Conservation (phyloP, 2,797 vertebrate species). For the Hyperoplus lanceolatus region DNA sequence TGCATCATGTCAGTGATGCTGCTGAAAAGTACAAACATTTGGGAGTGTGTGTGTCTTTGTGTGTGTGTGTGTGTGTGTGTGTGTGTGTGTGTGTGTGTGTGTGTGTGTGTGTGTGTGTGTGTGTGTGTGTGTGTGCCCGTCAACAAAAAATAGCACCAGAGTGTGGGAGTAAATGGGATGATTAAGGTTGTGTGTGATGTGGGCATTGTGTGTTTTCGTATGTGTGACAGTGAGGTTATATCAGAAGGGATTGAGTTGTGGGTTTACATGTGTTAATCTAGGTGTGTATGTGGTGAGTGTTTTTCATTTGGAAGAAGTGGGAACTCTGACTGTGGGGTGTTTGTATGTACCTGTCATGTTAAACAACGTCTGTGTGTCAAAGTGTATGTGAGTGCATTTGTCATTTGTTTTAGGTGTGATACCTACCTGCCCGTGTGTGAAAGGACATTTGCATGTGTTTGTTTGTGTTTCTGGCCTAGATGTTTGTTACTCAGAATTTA, state of each 20-base stretch:
- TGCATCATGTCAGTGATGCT: neutral
- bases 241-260: conserved; percentile 20
- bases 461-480: conserved; percentile 62
- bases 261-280: neutral
- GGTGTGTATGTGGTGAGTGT: neutral
- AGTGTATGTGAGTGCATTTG: neutral
- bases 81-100: neutral
- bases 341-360: neutral
- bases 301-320: neutral
- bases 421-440: neutral
- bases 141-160: conserved; percentile 16
- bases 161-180: conserved; percentile 36
- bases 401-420: neutral
- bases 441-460: conserved; percentile 28
- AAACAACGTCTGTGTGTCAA: neutral
- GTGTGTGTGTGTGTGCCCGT: too few relatives aligned
- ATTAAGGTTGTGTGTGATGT: conserved; percentile 53
- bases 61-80: neutral
- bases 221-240: conserved; percentile 14
- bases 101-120: too few relatives aligned
- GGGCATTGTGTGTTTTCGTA: conserved; percentile 4
- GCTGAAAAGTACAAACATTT: neutral
- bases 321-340: neutral
- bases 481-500: conserved; percentile 54
- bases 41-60: too few relatives aligned